Conservation (phyloP, 2,888 invertebrate genomes). For the Cheiracanthium punctorium region DNA sequence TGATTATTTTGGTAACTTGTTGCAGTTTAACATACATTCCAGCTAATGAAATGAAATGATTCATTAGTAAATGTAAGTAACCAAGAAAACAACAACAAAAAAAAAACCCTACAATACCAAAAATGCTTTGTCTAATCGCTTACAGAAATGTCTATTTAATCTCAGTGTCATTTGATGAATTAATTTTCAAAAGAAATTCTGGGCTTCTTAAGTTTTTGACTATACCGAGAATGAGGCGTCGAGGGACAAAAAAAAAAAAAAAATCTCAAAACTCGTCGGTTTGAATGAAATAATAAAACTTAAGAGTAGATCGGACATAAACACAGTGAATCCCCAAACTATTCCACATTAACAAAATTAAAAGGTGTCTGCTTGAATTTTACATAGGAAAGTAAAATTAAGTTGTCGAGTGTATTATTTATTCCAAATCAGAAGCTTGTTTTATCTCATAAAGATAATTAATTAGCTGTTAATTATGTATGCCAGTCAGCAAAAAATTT, state of each 20-base stretch:
- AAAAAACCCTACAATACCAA: slow-evolving; percentile 21
- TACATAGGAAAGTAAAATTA: slow-evolving; percentile 59
- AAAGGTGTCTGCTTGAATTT: slow-evolving; percentile 65
- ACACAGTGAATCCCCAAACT: slow-evolving; percentile 63
- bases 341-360: slow-evolving; percentile 65
- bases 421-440: slow-evolving; percentile 48
- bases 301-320: slow-evolving; percentile 51
- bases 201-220: slow-evolving; percentile 47
- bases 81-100: slow-evolving; percentile 8
- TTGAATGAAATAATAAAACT: slow-evolving; percentile 59
- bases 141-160: slow-evolving; percentile 38
- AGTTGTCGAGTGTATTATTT: slow-evolving; percentile 56
- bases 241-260: slow-evolving; percentile 23
- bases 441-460: slow-evolving; percentile 63
- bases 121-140: slow-evolving; percentile 29
- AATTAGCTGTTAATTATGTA: slow-evolving; percentile 68
- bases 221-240: slow-evolving; percentile 27
- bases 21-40: neutral
- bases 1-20: neutral
- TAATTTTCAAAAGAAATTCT: slow-evolving; percentile 50
- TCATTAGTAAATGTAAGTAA: slow-evolving; percentile 36
- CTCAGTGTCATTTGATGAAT: slow-evolving; percentile 60
- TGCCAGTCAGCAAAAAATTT: slow-evolving; percentile 65
- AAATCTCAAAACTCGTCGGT: slow-evolving; percentile 1
- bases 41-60: slow-evolving; percentile 16